Base-by-base conservation (phyloP, 2,888 invertebrate genomes). In the Eupithecia centaureata region DNA sequence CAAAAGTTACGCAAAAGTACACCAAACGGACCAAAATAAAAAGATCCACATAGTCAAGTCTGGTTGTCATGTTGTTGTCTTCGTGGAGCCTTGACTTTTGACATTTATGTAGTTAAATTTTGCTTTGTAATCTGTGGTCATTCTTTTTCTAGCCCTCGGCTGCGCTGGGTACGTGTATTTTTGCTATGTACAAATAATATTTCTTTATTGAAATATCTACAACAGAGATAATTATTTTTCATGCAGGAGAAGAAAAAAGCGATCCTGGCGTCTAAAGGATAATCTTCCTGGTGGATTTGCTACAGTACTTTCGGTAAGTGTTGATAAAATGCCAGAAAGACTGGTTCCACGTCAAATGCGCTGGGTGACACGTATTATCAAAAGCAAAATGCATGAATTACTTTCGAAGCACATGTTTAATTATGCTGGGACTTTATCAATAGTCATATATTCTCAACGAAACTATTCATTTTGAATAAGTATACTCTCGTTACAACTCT, bases 361-460 rank as follows among this genome's bases (percentile, higher is more conserved):
- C 88, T 91, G 88, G 91, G 92, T 93, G 93, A 93, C 93, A 93
- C 93, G 93, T 93, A 92, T 91, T 91, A 92, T 86, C 88, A 86
- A 84, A 87, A 87, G 86, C 83, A 80, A 82, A 84, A 83, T 83
- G 74, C 73, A 57, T 70, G 61, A 66, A 71, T 66, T 70, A 51
- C 68, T 70, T 70, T 62, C 51, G 38, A 66, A 74, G 71, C 72
- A 73, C 71, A 73, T 70, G 70, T 68, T 70, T 63, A 35, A n/a
- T n/a, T n/a, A n/a, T n/a, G n/a, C 27, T 18, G 42, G 42, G 62
- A 61, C 25, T 51, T n/a, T 60, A 27, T 30, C 32, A 12, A 51
- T 54, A 27, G 27, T n/a, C 15, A 1, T 18, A 22, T 54, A 59
- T 59, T 58, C 15, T 59, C 27, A 35, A 25, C 7, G 10, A 42